Conservation (phyloP, 1,140 invertebrate genomes). For the Tetragonula clypearis region DNA sequence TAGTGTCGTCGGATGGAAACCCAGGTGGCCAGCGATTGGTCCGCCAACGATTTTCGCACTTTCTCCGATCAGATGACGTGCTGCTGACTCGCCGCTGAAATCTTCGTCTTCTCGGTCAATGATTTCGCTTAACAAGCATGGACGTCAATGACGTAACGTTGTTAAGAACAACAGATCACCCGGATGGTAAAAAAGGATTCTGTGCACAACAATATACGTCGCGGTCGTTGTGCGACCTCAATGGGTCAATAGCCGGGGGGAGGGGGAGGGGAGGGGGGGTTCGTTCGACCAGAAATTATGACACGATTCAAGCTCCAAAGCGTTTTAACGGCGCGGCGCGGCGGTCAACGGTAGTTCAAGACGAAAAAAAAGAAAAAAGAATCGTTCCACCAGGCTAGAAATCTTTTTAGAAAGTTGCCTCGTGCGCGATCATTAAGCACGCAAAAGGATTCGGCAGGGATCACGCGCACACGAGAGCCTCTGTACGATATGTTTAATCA, state of each 20-base stretch:
- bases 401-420: conserved; percentile 61
- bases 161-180: conserved; percentile 27
- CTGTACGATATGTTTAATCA: neutral
- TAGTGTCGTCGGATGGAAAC: conserved; percentile 17
- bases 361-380: conserved; percentile 7
- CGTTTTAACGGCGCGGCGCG: neutral
- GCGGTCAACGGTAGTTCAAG: conserved; percentile 18
- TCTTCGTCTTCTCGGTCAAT: conserved; percentile 26
- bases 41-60: conserved; percentile 60
- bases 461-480: neutral
- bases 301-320: conserved; percentile 8
- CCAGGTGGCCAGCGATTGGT: conserved; percentile 40
- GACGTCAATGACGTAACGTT: conserved; percentile 43
- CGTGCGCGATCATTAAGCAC: conserved; percentile 44
- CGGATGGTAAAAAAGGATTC: neutral
- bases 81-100: conserved; percentile 28
- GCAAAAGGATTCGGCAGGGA: neutral
- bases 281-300: conserved; percentile 32
- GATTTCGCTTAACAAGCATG: conserved; percentile 35
- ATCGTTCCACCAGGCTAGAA: conserved; percentile 33
- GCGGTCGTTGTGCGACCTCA: conserved; percentile 6
- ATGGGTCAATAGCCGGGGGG: conserved; percentile 50
- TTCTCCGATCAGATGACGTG: conserved; percentile 59
- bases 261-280: too few species aligned
- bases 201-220: neutral